These are phyloP conservation scores for Galaxea fascicularis DNA, from an alignment of 92 coral and sea anemone species.

Conservation along the genomic window DNA sequence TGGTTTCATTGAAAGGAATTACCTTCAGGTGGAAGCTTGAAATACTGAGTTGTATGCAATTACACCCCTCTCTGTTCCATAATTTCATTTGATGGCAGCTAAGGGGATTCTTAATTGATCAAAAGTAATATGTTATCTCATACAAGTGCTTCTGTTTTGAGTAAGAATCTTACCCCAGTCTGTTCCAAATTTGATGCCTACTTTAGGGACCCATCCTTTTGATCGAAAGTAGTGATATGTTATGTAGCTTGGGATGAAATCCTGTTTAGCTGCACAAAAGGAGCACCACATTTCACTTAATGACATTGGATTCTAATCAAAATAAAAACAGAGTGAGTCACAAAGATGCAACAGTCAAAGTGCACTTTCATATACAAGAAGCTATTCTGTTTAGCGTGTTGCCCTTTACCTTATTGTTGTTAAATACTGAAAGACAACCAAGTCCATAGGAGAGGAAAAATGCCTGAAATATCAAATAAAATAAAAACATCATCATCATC, in stretches of 20 bases:
- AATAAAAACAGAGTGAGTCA: constrained; percentile 4
- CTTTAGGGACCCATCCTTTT: constrained; percentile 97
- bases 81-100: too few relatives aligned
- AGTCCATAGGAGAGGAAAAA: constrained; percentile 94
- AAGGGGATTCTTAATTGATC: too few relatives aligned
- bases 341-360: not conserved
- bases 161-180: constrained; percentile 81
- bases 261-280: constrained; percentile 73
- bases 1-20: too few relatives aligned
- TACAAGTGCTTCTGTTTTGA: not conserved
- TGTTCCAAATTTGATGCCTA: constrained; percentile 94
- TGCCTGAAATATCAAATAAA: constrained; percentile 64
- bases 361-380: too few relatives aligned
- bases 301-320: constrained; percentile 74
- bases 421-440: constrained; percentile 83
- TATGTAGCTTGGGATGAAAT: constrained; percentile 82
- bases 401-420: constrained; percentile 63
- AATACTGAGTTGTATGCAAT: too few relatives aligned
- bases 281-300: constrained; percentile 82
- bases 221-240: constrained; percentile 96
- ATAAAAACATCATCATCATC: not conserved
- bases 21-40: too few relatives aligned
- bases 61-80: too few relatives aligned
- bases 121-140: too few relatives aligned
- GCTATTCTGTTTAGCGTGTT: not conserved